phyloP scores from a whole-genome alignment of 2,113 vertebrate genomes.

The Macrotus californicus region DNA sequence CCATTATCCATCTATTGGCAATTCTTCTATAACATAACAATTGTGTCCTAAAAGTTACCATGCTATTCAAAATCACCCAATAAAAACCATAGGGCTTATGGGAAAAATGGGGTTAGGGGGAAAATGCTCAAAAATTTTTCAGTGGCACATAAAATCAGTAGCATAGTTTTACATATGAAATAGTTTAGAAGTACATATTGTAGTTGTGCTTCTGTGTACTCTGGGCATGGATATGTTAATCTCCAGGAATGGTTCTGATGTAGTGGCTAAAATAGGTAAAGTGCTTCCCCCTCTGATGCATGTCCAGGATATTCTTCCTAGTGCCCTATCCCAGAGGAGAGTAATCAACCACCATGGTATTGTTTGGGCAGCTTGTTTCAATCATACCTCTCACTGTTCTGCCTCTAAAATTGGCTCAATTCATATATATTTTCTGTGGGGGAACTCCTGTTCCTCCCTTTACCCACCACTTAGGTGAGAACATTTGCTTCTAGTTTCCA shows the following conservation, averaged over 20 bases:
- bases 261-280: not conserved
- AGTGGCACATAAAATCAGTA: not conserved
- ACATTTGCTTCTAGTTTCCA: not conserved
- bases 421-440: not conserved
- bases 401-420: not conserved
- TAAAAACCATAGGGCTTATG: not conserved
- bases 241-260: not conserved
- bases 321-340: not conserved
- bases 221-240: too few species aligned
- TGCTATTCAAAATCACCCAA: not conserved
- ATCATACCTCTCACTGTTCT: not conserved
- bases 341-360: not conserved
- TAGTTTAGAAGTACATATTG: not conserved
- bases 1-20: not conserved
- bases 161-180: not conserved
- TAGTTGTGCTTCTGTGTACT: not conserved
- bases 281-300: not conserved
- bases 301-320: not conserved
- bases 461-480: not conserved
- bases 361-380: not conserved
- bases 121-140: not conserved
- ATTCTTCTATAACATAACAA: not conserved
- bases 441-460: not conserved
- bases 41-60: not conserved
- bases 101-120: not conserved